Evolutionary conservation across 2,113 vertebrate species (phyloP).

Genomic region (Etia nguti): DNA sequence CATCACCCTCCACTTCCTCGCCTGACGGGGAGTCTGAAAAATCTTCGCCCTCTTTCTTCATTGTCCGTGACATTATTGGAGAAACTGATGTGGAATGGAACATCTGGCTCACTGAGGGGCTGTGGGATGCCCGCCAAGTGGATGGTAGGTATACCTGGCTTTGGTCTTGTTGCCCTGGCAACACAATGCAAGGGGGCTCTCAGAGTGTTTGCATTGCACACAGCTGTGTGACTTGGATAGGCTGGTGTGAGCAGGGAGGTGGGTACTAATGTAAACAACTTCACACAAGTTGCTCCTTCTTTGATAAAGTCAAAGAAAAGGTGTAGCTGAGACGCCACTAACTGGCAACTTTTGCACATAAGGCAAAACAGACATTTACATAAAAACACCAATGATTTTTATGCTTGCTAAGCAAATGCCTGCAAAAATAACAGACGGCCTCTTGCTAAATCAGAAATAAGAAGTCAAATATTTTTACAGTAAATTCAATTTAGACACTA

Average conservation of each 20-base stretch:
- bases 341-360: constrained; percentile 1
- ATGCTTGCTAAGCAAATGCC: not conserved
- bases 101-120: not conserved
- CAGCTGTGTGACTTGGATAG: constrained; percentile 60
- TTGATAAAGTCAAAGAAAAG: not conserved
- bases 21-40: not conserved
- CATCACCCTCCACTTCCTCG: not conserved
- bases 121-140: not conserved
- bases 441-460: not conserved
- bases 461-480: constrained; percentile 31
- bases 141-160: constrained; percentile 24
- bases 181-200: constrained; percentile 37
- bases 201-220: constrained; percentile 66
- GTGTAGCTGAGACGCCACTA: not conserved
- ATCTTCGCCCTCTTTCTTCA: not conserved
- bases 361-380: not conserved
- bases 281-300: constrained; percentile 55
- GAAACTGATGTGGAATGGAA: not conserved
- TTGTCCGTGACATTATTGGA: not conserved
- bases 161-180: constrained; percentile 50
- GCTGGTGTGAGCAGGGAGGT: not conserved
- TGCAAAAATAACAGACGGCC: not conserved
- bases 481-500: constrained; percentile 7
- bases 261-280: constrained; percentile 59
- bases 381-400: not conserved